Percentiles rank a stretch among this genome's conserved stretches.
Evolutionary conservation across 2,888 invertebrate species (phyloP).

Genomic region (Plebejus melissa): DNA sequence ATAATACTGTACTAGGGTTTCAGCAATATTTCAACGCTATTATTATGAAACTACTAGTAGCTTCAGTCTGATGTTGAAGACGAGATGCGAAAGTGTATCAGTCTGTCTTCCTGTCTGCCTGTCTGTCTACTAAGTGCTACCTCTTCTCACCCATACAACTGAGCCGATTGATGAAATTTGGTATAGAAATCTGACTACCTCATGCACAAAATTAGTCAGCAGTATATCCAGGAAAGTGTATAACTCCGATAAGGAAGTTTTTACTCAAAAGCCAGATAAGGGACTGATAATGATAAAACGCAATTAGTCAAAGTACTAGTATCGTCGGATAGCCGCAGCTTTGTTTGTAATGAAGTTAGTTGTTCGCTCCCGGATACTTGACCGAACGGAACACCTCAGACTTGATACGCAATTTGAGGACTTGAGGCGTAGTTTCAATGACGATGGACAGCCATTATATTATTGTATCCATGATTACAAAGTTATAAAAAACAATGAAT

Average conservation of each 20-base stretch:
- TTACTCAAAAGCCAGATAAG: neutral
- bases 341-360: slow-evolving; percentile 26
- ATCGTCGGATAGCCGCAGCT: neutral
- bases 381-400: slow-evolving; percentile 19
- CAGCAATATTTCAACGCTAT: neutral
- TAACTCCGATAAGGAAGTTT: neutral
- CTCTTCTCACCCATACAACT: no score
- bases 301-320: slow-evolving; percentile 6
- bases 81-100: no score
- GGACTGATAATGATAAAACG: neutral
- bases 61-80: neutral
- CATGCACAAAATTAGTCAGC: neutral
- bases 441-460: neutral
- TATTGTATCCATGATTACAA: neutral
- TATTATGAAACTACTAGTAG: neutral
- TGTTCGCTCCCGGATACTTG: slow-evolving; percentile 17
- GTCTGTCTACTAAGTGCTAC: no score
- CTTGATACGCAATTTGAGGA: slow-evolving; percentile 15
- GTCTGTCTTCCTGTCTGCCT: no score
- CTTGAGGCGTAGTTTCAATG: neutral
- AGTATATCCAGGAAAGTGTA: neutral
- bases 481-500: neutral
- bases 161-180: no score
- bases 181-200: no score
- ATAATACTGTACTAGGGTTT: neutral